These are phyloP conservation scores for Perodicticus potto DNA, from an alignment of 2,797 vertebrate species.

Conservation along the genomic window DNA sequence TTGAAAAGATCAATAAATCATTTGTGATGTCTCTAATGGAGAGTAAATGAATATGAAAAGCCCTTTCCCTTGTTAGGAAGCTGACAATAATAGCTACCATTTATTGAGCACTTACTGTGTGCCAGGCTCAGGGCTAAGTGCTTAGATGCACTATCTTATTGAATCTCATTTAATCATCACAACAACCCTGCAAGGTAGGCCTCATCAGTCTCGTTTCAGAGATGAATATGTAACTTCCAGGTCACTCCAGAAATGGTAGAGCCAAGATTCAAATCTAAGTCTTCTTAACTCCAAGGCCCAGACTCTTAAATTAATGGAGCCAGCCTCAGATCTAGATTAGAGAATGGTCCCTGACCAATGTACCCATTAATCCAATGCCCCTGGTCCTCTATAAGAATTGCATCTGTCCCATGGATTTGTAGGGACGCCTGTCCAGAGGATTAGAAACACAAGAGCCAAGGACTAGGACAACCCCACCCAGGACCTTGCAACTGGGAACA, in stretches of 20 bases:
- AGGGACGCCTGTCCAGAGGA: background rate
- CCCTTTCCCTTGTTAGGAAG: constrained; percentile 21
- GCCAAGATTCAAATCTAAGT: background rate
- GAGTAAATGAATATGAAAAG: constrained; percentile 62
- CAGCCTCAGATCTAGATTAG: background rate
- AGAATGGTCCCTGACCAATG: background rate
- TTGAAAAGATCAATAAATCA: constrained; percentile 64
- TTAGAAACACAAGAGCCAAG: background rate
- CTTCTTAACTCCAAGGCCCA: constrained; percentile 9
- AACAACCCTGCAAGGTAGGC: background rate
- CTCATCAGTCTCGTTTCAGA: background rate
- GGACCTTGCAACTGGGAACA: background rate
- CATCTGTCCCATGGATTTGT: background rate
- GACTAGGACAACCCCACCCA: background rate
- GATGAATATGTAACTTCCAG: background rate
- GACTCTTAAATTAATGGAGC: background rate
- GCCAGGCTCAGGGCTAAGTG: constrained; percentile 61
- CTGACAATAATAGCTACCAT: constrained; percentile 32
- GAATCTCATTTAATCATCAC: constrained; percentile 69
- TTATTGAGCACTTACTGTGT: constrained; percentile 10
- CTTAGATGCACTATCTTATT: constrained; percentile 24
- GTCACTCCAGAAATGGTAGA: constrained; percentile 25
- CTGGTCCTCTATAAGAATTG: background rate
- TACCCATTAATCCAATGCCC: background rate
- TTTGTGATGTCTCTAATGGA: constrained; percentile 60